Base-by-base conservation (phyloP, 2,797 vertebrate species). In the Melanotaenia parkinsoni region DNA sequence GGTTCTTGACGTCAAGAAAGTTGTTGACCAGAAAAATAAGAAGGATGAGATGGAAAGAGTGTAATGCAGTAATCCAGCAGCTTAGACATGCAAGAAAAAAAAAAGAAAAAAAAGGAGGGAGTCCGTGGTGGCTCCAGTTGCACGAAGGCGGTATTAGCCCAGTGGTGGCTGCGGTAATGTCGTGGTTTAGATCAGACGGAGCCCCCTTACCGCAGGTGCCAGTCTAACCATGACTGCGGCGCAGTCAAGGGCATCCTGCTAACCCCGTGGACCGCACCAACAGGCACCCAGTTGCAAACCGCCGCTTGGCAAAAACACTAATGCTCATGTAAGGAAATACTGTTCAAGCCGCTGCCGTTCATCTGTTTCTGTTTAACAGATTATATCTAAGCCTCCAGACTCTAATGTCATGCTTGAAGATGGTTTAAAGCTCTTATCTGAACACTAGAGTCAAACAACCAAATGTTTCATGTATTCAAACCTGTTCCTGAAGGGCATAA, bases 151-250 rank as follows among this genome's bases (percentile, higher is more conserved):
- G 65, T 43, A 81, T 83, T 84, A 83, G 80, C 47, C 24, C 4
- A 60, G 83, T 70, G 86, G 82, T 60, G 72, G 74, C 66, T 56
- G 89, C 2, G 80, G 89, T 80, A 79, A 73, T 90, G 90, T 90
- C 37, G 89, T 78, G 89, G 90, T 80, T 61, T 53, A 45, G 62
- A 80, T 74, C 80, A 85, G 90, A 90, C 83, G 0, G 76, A 80
- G 73, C 77, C 89, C 80, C 74, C 64, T 82, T 51, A 82, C 91
- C 89, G 5, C 91, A 76, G 87, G 88, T 91, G 90, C 91, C 90
- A 89, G 86, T 76, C 74, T 68, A 84, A 84, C 82, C 70, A 7
- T 70, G 53, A 71, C 67, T 24, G 22, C 61, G 60, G 72, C 79
- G 85, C 77, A 76, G 79, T 82, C 83, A 85, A 83, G 78, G 82